phyloP scores from a whole-genome alignment of 2,888 invertebrate genomes.

The Strigamia transsilvanica region DNA sequence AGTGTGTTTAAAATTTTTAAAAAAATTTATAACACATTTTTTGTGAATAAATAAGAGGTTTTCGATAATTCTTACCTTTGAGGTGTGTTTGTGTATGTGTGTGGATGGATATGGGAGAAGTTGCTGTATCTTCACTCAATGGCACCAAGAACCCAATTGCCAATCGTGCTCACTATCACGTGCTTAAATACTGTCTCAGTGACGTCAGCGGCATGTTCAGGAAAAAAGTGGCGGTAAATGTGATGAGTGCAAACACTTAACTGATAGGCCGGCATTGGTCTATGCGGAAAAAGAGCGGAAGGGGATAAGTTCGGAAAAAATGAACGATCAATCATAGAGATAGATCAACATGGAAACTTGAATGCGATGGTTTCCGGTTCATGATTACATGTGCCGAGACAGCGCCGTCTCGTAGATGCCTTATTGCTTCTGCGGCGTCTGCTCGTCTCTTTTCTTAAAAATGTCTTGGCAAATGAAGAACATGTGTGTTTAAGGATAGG shows the following conservation, averaged over 20 bases:
- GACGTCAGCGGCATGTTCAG: constrained; percentile 25
- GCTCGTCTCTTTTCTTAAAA: background rate
- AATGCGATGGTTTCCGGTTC: constrained; percentile 3
- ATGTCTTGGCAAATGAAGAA: background rate
- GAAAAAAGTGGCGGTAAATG: constrained; percentile 35
- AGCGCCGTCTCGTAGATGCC: background rate
- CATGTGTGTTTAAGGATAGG: constrained; percentile 29
- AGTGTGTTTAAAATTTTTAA: background rate
- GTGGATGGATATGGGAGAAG: background rate
- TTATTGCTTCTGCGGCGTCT: background rate
- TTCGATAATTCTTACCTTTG: background rate
- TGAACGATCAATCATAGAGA: background rate
- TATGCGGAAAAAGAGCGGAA: background rate
- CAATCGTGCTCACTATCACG: background rate
- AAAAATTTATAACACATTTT: background rate
- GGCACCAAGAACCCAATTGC: constrained; percentile 43
- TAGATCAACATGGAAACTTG: background rate
- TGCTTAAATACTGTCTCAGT: constrained; percentile 31
- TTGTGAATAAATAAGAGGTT: background rate
- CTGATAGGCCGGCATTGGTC: background rate
- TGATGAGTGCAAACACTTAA: constrained; percentile 40
- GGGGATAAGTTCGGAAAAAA: background rate
- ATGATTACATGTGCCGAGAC: background rate
- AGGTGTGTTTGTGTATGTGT: background rate
- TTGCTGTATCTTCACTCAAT: constrained; percentile 26